These are phyloP conservation scores for Crepidodera aurea DNA, from an alignment of 2,888 invertebrate genomes.

Conservation along the genomic window DNA sequence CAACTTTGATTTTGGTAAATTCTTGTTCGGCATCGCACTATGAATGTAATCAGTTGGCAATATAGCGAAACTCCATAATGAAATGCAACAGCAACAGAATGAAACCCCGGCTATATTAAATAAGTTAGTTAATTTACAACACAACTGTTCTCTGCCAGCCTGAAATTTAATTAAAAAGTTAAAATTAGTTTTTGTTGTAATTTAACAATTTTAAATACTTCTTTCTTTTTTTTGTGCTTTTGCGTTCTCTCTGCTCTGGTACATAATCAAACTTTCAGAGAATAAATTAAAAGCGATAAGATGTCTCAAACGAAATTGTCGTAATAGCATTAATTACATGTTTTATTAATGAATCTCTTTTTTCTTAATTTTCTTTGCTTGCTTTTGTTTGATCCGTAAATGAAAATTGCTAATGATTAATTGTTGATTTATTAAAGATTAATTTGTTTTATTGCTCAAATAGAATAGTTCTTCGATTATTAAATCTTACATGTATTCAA, in stretches of 20 bases:
- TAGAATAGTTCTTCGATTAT: too few relatives aligned
- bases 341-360: constrained; percentile 44
- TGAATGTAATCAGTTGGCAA: constrained; percentile 40
- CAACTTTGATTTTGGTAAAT: constrained; percentile 21
- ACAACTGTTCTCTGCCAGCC: constrained; percentile 54
- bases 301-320: constrained; percentile 44
- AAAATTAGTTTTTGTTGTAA: constrained; percentile 63
- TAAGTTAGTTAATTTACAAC: constrained; percentile 59
- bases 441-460: too few relatives aligned
- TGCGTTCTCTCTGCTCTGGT: constrained; percentile 15
- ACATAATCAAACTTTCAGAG: constrained; percentile 54
- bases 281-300: constrained; percentile 55
- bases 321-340: constrained; percentile 48
- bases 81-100: constrained; percentile 45
- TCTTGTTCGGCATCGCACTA: constrained; percentile 33
- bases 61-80: constrained; percentile 41
- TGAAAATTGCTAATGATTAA: too few relatives aligned
- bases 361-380: background rate
- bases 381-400: background rate
- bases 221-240: constrained; percentile 38
- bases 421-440: too few relatives aligned
- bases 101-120: constrained; percentile 50
- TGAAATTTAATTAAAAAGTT: constrained; percentile 63
- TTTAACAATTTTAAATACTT: constrained; percentile 59
- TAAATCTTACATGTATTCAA: too few relatives aligned